A percentile compares a stretch with the other conserved stretches of the same genome.
phyloP scores from a whole-genome alignment of 2,797 vertebrate species.

The Rhynchonycteris naso region DNA sequence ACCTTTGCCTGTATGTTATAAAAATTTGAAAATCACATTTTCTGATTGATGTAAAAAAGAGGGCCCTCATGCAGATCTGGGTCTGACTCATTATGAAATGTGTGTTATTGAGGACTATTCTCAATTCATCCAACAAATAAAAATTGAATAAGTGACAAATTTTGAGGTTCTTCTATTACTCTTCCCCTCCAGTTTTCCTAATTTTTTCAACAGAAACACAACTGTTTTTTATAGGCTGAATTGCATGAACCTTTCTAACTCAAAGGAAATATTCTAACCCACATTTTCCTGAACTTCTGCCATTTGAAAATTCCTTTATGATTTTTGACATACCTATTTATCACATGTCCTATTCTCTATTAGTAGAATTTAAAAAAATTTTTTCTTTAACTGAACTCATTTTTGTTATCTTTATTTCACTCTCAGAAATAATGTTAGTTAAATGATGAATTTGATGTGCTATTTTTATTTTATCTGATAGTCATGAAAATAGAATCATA shows the following conservation, averaged over 20 bases:
- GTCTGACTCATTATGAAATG: not conserved
- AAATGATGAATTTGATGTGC: not conserved
- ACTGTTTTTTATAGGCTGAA: not conserved
- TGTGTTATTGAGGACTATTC: not conserved
- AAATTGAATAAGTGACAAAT: not conserved
- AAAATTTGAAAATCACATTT: not conserved
- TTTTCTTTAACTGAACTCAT: not conserved
- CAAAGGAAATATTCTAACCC: not conserved
- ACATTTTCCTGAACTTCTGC: not conserved
- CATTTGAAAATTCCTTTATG: conserved; percentile 21
- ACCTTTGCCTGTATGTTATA: not conserved
- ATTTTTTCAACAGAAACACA: not conserved
- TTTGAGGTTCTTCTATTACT: not conserved
- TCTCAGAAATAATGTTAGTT: not conserved
- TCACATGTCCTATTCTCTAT: not conserved
- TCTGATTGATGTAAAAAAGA: not conserved
- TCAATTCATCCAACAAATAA: not conserved
- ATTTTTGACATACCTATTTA: not conserved
- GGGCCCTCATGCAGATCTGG: not conserved
- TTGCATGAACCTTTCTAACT: not conserved
- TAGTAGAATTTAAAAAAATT: too few species aligned
- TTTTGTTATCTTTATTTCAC: not conserved
- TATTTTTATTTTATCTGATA: not conserved
- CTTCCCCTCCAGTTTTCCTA: not conserved
- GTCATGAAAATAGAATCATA: not conserved